phyloP scores from a whole-genome alignment of 2,888 invertebrate genomes.

The Chydorus sphaericus region DNA sequence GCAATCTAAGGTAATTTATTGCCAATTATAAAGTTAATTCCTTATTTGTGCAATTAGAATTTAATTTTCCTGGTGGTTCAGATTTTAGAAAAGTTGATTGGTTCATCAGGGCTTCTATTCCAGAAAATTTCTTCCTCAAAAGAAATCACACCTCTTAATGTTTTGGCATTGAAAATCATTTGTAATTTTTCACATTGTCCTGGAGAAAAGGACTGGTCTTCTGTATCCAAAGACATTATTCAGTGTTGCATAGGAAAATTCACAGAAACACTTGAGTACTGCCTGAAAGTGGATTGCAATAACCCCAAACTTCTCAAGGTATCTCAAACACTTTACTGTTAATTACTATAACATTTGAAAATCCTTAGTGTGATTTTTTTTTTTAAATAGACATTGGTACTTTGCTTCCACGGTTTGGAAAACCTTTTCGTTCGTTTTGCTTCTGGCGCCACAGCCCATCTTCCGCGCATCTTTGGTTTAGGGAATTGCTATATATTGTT shows the following conservation, averaged over 20 bases:
- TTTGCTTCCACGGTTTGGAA: background rate
- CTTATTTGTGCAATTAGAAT: background rate
- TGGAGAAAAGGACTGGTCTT: background rate
- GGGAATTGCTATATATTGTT: slow-evolving; percentile 41
- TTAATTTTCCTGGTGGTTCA: background rate
- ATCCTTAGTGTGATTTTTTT: background rate
- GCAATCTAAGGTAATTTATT: background rate
- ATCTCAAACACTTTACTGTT: background rate
- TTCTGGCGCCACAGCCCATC: background rate
- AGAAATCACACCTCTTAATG: background rate
- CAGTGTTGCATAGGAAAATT: background rate
- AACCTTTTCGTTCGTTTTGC: background rate
- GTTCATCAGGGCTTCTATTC: background rate
- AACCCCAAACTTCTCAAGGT: background rate
- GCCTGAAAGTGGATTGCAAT: background rate
- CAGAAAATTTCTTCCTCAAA: background rate
- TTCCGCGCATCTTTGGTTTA: slow-evolving; percentile 42
- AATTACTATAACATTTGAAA: background rate
- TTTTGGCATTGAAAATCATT: background rate
- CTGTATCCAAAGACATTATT: background rate
- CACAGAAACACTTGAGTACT: background rate
- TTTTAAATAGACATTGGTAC: background rate
- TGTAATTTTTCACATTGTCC: background rate
- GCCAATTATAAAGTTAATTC: background rate
- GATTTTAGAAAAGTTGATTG: background rate